Evolutionary conservation across 2,113 vertebrate genomes (phyloP).

Genomic region (Harpagus bidentatus): DNA sequence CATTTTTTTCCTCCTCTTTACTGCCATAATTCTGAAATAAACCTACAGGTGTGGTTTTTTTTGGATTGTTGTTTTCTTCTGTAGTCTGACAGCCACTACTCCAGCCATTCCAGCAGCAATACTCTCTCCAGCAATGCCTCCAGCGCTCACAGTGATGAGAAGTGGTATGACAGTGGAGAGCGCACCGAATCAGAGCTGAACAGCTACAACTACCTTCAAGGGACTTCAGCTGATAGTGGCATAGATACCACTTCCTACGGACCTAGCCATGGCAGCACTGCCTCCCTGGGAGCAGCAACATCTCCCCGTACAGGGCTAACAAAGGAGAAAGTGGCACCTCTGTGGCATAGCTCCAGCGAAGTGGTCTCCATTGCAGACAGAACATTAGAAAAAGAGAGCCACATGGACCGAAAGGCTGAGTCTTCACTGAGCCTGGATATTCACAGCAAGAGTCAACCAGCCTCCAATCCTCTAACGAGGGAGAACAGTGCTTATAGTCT

Average conservation of each 20-base stretch:
- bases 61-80: neutral
- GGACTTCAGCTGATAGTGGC: slow-evolving; percentile 88
- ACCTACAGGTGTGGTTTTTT: neutral
- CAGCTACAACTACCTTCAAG: slow-evolving; percentile 89
- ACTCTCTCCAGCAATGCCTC: slow-evolving; percentile 94
- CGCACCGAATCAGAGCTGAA: slow-evolving; percentile 84
- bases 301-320: slow-evolving; percentile 71
- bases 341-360: slow-evolving; percentile 90
- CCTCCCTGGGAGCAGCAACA: slow-evolving; percentile 81
- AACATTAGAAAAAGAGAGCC: slow-evolving; percentile 78
- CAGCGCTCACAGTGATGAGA: slow-evolving; percentile 92
- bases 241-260: slow-evolving; percentile 93
- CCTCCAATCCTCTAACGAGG: slow-evolving; percentile 81
- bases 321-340: slow-evolving; percentile 82
- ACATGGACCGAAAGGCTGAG: slow-evolving; percentile 79
- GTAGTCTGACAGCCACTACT: slow-evolving; percentile 90
- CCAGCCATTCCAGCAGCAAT: slow-evolving; percentile 96
- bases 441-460: slow-evolving; percentile 77
- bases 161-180: slow-evolving; percentile 90
- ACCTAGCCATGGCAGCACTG: slow-evolving; percentile 83
- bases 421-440: slow-evolving; percentile 78
- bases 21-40: neutral
- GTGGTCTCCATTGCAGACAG: slow-evolving; percentile 83
- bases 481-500: slow-evolving; percentile 92
- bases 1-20: neutral